Evolutionary conservation across 2,113 vertebrate genomes (phyloP).

Genomic region (Herpailurus yagouaroundi): DNA sequence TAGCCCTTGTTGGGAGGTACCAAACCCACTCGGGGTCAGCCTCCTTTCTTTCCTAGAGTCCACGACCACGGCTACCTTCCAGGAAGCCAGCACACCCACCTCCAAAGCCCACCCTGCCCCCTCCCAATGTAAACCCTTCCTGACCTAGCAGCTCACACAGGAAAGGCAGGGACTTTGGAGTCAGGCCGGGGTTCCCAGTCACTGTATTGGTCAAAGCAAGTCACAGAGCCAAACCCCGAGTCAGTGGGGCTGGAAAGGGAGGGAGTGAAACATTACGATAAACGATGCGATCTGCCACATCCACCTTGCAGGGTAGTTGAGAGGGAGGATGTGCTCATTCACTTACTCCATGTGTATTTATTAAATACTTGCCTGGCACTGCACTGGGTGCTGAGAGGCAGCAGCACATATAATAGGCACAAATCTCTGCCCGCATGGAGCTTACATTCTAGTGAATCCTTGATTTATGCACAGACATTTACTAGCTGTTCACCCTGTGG

Average conservation of each 20-base stretch:
- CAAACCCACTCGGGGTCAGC: not conserved
- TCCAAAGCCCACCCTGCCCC: not conserved
- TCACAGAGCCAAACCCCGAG: not conserved
- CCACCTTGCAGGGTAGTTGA: not conserved
- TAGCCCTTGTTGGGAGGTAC: not conserved
- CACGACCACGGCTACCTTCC: not conserved
- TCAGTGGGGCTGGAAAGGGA: not conserved
- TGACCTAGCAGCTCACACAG: not conserved
- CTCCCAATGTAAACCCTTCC: not conserved
- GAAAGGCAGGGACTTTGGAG: not conserved
- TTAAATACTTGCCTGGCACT: not conserved
- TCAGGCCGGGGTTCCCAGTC: not conserved
- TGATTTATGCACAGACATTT: not conserved
- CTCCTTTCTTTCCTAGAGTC: not conserved
- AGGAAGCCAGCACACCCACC: not conserved
- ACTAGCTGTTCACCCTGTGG: not conserved
- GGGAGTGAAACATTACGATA: fast-evolving
- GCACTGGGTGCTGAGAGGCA: not conserved
- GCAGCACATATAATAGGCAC: not conserved
- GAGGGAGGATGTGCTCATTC: not conserved
- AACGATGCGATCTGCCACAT: not conserved
- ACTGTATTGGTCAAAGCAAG: not conserved
- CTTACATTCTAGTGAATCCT: not conserved
- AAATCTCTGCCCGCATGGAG: not conserved
- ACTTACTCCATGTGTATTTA: not conserved